phyloP scores from a whole-genome alignment of 2,888 invertebrate genomes.

The Melipona bicolor region DNA sequence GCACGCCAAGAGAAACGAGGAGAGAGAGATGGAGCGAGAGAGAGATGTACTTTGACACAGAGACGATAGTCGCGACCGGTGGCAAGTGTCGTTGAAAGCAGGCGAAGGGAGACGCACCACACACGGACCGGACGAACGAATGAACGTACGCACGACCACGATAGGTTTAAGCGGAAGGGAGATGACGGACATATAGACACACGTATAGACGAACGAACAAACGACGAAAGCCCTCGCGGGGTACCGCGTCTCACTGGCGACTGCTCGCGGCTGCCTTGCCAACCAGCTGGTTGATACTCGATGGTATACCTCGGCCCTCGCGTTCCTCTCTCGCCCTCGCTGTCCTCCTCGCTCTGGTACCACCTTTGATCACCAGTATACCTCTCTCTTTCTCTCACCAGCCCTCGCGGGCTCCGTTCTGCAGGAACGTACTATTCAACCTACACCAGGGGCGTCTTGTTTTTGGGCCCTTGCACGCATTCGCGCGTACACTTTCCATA shows the following conservation, averaged over 20 bases:
- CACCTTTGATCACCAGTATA: conserved; percentile 42
- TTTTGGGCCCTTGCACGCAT: conserved; percentile 26
- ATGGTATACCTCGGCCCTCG: conserved; percentile 70
- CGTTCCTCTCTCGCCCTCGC: conserved; percentile 64
- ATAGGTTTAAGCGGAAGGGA: conserved; percentile 56
- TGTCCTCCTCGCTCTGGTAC: conserved; percentile 45
- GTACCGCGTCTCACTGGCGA: conserved; percentile 83
- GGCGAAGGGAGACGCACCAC: conserved; percentile 58
- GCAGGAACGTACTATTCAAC: conserved; percentile 58
- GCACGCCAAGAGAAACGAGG: conserved; percentile 63
- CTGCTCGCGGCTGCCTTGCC: conserved; percentile 80
- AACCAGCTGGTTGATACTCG: conserved; percentile 81
- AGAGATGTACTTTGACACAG: conserved; percentile 52
- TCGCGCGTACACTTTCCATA: neutral
- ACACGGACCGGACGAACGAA: conserved; percentile 66
- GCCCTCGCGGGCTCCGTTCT: conserved; percentile 65
- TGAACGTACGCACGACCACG: conserved; percentile 70
- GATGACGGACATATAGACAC: conserved; percentile 67
- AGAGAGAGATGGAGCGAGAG: conserved; percentile 34
- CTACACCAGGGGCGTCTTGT: conserved; percentile 52
- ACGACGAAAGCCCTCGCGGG: conserved; percentile 78
- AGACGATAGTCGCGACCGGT: conserved; percentile 65
- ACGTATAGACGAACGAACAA: conserved; percentile 70
- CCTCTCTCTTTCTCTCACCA: conserved; percentile 59
- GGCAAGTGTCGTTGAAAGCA: conserved; percentile 67